Evolutionary conservation across 2,888 invertebrate genomes (phyloP).

Genomic region (Biston stratarius): DNA sequence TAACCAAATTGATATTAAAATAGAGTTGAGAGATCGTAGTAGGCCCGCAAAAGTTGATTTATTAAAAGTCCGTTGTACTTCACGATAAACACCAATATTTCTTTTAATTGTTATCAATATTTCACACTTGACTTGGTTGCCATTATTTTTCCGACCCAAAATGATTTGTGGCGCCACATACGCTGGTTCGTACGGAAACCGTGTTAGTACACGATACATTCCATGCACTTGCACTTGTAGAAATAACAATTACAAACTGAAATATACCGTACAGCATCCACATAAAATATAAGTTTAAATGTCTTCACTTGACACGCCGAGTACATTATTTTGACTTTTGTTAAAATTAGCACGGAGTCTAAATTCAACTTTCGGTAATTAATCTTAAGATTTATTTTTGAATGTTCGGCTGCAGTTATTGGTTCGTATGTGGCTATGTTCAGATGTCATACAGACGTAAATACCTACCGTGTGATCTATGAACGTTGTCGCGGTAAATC

Average conservation of each 20-base stretch:
- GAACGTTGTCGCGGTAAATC: conserved; percentile 63
- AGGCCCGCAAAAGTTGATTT: conserved; percentile 12
- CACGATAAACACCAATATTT: conserved; percentile 35
- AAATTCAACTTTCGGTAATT: neutral
- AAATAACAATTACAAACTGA: conserved; percentile 25
- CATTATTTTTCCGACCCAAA: conserved; percentile 40
- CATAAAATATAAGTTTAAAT: conserved; percentile 34
- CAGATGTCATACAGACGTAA: conserved; percentile 55
- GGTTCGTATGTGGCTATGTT: conserved; percentile 39
- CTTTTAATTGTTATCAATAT: conserved; percentile 43
- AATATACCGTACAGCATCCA: conserved; percentile 28
- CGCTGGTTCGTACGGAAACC: conserved; percentile 42
- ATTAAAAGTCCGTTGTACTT: conserved; percentile 10
- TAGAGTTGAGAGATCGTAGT: neutral
- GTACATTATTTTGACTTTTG: conserved; percentile 23
- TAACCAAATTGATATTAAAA: too few species aligned
- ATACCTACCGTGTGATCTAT: conserved; percentile 66
- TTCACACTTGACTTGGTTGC: conserved; percentile 35
- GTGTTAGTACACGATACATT: conserved; percentile 46
- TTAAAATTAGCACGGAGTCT: too few species aligned
- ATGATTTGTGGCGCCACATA: conserved; percentile 45
- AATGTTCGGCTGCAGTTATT: neutral
- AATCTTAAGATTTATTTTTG: conserved; percentile 14
- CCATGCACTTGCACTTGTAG: conserved; percentile 40
- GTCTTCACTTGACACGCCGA: conserved; percentile 31